Evolutionary conservation across 2,888 invertebrate genomes (phyloP), one percentile per base, ranked within the genome.

Genomic region (Cryptus armator): DNA sequence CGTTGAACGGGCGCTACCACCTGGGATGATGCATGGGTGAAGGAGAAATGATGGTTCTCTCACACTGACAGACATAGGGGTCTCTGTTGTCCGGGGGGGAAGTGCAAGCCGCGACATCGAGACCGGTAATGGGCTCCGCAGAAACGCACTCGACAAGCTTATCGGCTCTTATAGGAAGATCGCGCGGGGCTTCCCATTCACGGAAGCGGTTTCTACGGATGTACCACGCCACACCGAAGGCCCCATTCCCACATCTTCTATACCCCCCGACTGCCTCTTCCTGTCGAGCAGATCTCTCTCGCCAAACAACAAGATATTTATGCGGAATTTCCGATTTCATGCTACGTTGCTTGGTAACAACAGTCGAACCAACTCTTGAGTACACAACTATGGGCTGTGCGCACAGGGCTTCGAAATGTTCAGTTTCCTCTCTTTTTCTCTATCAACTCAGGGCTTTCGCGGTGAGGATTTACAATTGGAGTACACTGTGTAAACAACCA

Each of bases 251-350:
- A 2, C 56, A 19, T 56, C 56, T 24, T 56, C 32, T 3, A 16
- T 51, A 14, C 37, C 32, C 56, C 1, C 16, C 24, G 44, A 14
- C 9, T 3, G 24, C 24, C 43, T 24, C 72, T 19, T 44, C 44
- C 56, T 43, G n/a, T 59, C 44, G 44, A 14, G 24, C 56, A 24
- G 56, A 72, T 72, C 19, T 71, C 53, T 19, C 56, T 43, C 7
- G 37, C 37, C 56, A 59, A 72, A 72, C 72, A 72, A 72, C 37
- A 14, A 72, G 43, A 72, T 56, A 72, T 72, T 72, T 72, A 59
- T 56, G 56, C 56, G 56, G 56, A n/a, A 56, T 72, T 56, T 72
- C 44, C 29, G 72, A 56, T 56, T 44, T 72, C 43, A 56, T 56
- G 56, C 56, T 59, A 37, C 44, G 56, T 19, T 56, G 53, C 67